Percentiles rank a stretch among this genome's conserved stretches.
phyloP scores from a whole-genome alignment of 1,140 invertebrate species.

The Drosophila seguyi region DNA sequence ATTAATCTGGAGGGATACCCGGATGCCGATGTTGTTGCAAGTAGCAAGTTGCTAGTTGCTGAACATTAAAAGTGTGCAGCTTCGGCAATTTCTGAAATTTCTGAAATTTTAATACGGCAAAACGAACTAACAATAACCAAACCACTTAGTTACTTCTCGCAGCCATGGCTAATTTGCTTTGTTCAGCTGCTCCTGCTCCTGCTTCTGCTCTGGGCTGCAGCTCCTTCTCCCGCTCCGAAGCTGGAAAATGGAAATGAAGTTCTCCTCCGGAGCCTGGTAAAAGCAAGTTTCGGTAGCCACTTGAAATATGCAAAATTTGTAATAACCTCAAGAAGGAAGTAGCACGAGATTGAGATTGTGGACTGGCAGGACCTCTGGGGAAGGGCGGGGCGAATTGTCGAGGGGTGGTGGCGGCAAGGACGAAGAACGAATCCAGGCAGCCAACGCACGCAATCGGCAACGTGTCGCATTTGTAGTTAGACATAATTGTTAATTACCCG shows the following conservation, averaged over 20 bases:
- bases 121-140: slow-evolving; percentile 74
- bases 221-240: slow-evolving; percentile 1
- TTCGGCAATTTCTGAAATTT: slow-evolving; percentile 52
- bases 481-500: slow-evolving; percentile 83
- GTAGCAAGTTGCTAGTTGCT: slow-evolving; percentile 8
- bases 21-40: slow-evolving; percentile 9
- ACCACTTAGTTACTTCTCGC: slow-evolving; percentile 77
- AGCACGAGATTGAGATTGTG: slow-evolving; percentile 29
- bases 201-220: neutral
- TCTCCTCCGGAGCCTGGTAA: slow-evolving; percentile 19
- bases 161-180: slow-evolving; percentile 69
- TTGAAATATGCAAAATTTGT: slow-evolving; percentile 80
- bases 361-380: slow-evolving; percentile 10
- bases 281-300: slow-evolving; percentile 48
- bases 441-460: slow-evolving; percentile 75
- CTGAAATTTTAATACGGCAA: slow-evolving; percentile 73
- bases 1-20: slow-evolving; percentile 61
- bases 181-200: slow-evolving; percentile 44
- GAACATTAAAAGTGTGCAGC: slow-evolving; percentile 55
- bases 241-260: slow-evolving; percentile 59
- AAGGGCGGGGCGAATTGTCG: neutral
- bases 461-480: slow-evolving; percentile 83
- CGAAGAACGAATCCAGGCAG: slow-evolving; percentile 24
- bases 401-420: neutral
- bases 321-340: slow-evolving; percentile 64